phyloP scores from a whole-genome alignment of 1,140 invertebrate species.

The Campoletis sonorensis region DNA sequence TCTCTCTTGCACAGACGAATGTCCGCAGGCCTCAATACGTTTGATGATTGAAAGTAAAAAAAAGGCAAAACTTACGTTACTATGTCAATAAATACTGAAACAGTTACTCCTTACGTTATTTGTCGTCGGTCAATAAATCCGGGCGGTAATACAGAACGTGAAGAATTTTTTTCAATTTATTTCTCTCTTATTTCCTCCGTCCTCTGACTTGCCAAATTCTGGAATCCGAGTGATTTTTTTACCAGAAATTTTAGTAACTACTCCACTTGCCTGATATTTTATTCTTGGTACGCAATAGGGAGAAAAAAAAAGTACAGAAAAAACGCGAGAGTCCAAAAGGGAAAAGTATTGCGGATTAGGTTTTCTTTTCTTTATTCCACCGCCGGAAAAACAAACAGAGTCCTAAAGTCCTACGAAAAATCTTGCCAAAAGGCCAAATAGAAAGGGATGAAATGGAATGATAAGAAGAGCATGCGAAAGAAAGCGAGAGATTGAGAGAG shows the following conservation, averaged over 20 bases:
- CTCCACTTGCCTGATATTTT: not conserved
- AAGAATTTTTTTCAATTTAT: not conserved
- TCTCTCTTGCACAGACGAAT: no score
- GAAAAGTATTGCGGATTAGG: not conserved
- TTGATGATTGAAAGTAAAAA: not conserved
- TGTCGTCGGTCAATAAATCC: not conserved
- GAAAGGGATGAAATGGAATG: not conserved
- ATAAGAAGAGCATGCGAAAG: not conserved
- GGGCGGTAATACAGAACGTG: not conserved
- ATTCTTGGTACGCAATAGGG: constrained; percentile 13
- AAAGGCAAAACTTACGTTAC: not conserved
- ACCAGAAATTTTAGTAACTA: not conserved
- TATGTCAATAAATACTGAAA: not conserved
- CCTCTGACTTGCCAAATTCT: not conserved
- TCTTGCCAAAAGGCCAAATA: not conserved
- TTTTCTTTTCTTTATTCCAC: not conserved
- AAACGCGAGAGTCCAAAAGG: not conserved
- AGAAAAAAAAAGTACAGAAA: not conserved
- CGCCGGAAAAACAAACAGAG: not conserved
- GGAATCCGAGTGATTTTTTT: not conserved
- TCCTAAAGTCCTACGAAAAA: not conserved
- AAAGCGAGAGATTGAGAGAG: not conserved
- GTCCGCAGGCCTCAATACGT: not conserved
- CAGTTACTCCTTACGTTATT: not conserved
- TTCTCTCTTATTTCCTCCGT: not conserved